Conservation (phyloP, 2,113 vertebrate genomes). For the Macaca nemestrina region DNA sequence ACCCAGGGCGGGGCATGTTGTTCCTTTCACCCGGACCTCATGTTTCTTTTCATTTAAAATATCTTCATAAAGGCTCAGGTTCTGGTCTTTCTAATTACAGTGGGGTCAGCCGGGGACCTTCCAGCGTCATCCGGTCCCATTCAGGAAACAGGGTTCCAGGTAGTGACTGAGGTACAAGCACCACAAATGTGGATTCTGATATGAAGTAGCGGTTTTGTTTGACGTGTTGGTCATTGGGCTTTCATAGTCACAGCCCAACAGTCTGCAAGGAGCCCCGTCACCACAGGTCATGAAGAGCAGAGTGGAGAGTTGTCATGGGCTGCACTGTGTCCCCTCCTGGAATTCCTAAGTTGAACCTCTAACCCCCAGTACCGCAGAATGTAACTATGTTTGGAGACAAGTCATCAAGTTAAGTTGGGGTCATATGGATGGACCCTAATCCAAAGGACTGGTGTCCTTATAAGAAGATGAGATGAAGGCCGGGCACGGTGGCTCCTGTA, state of each 20-base stretch:
- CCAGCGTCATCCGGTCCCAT: fast-evolving
- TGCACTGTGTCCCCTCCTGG: not conserved
- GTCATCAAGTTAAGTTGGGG: not conserved
- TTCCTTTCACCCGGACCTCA: not conserved
- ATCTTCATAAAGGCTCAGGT: fast-evolving
- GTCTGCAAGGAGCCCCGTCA: fast-evolving
- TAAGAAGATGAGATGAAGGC: not conserved
- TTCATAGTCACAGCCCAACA: fast-evolving
- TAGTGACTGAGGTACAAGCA: fast-evolving
- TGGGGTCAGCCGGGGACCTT: not conserved
- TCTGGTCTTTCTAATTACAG: not conserved
- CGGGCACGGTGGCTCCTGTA: not conserved
- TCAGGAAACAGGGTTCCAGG: not conserved
- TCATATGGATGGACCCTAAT: not conserved
- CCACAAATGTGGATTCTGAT: not conserved
- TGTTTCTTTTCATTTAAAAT: not conserved
- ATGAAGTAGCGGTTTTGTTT: fast-evolving
- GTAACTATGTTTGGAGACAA: too few species aligned
- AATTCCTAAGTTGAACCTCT: too few species aligned
- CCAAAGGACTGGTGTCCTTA: not conserved
- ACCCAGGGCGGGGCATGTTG: fast-evolving
- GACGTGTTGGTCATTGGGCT: fast-evolving
- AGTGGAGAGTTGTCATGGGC: not conserved
- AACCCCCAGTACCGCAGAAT: not conserved
- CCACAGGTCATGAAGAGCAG: fast-evolving